A percentile compares a stretch with the other conserved stretches of the same genome.
Conservation (phyloP, 2,888 invertebrate genomes). For the Eupithecia exiguata region DNA sequence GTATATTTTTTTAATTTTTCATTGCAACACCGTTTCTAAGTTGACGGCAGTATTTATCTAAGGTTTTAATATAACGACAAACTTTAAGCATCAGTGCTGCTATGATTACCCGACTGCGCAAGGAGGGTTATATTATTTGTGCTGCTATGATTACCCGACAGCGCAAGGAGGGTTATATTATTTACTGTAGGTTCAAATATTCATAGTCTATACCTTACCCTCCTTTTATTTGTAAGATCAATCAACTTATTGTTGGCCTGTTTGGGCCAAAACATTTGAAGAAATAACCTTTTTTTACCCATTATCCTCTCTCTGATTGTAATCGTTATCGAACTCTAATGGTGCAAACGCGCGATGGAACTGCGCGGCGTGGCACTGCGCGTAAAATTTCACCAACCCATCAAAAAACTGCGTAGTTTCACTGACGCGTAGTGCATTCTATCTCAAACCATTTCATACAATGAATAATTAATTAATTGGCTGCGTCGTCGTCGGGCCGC, state of each 20-base stretch:
- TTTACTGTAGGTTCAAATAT: background rate
- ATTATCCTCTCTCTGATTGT: background rate
- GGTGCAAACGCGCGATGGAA: no score
- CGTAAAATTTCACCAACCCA: no score
- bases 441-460: no score
- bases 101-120: background rate
- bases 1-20: background rate
- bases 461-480: no score
- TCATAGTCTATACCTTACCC: background rate
- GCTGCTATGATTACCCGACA: background rate
- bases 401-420: no score
- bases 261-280: background rate
- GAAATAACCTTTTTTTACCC: background rate
- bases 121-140: background rate
- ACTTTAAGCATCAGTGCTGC: background rate
- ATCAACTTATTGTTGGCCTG: background rate
- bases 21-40: background rate
- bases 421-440: no score
- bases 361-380: no score
- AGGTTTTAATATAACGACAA: background rate
- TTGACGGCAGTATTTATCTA: background rate
- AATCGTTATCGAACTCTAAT: background rate
- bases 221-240: background rate
- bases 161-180: background rate
- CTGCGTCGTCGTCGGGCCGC: no score